Evolutionary conservation across 2,888 invertebrate genomes (phyloP), one percentile per base, ranked within the genome.

Genomic region (Drosophila neotestacea): DNA sequence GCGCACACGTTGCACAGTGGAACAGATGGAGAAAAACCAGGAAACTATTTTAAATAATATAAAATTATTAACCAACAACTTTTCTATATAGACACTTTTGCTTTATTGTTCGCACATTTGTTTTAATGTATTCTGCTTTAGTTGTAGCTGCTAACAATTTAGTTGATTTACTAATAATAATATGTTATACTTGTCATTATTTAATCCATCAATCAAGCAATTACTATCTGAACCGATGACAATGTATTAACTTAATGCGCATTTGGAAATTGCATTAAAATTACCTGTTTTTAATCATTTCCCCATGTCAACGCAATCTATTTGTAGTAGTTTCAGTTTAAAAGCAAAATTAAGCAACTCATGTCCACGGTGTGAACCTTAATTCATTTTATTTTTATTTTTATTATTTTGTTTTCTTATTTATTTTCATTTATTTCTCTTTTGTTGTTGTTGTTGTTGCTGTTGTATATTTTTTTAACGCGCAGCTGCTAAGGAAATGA

Each of bases 401-500:
- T 39, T 73, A 68, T 59, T 76, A 34, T 67, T 72, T 34, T 50
- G 34, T 50, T 13, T 48, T 10, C 2, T 32, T 13, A 41, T 41
- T 39, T 59, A 16, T 61, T 46, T 39, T 47, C 5, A 28, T 46
- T 38, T 32, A 11, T 34, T 41, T 52, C 22, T 22, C 22, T 58
- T 48, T 58, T 1, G 27, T 22, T 51, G 16, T 46, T 46, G 10
- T 44, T 56, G 13, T 46, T 56, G 44, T 44, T 44, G 56, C 48
- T 71, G 54, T 63, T 71, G 54, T 63, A 52, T 85, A 56, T 83
- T 70, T 86, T 86, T 63, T 77, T 70, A 75, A 73, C 73, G 73
- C 77, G 89, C 91, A 91, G 90, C 91, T 91, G 91, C 88, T 79
- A 88, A 91, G 90, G 91, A 91, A 91, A 91, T 91, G 89, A 91